Evolutionary conservation across 1,140 invertebrate species (phyloP).

Genomic region (Teleopsis dalmanni): DNA sequence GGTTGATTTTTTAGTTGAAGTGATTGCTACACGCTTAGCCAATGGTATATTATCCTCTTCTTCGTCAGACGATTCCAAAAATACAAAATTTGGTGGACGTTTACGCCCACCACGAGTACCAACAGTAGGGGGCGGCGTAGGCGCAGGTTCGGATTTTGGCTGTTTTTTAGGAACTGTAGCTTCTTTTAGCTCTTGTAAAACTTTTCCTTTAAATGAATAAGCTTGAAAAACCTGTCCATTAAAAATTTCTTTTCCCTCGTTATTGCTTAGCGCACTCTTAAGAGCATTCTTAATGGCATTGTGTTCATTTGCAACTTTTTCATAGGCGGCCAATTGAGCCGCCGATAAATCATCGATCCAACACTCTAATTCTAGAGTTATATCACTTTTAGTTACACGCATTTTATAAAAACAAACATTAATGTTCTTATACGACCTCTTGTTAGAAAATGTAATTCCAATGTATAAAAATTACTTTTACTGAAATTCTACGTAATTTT

Average conservation of each 20-base stretch:
- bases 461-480: too few species aligned
- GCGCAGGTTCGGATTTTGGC: slow-evolving; percentile 18
- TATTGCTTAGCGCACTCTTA: slow-evolving; percentile 50
- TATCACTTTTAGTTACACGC: slow-evolving; percentile 38
- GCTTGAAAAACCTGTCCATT: slow-evolving; percentile 54
- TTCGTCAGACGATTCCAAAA: slow-evolving; percentile 38
- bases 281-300: slow-evolving; percentile 53
- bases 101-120: slow-evolving; percentile 16
- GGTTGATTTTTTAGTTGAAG: slow-evolving; percentile 25
- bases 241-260: slow-evolving; percentile 54
- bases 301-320: slow-evolving; percentile 52
- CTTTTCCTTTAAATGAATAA: slow-evolving; percentile 44
- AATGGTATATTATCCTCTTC: slow-evolving; percentile 41
- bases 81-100: slow-evolving; percentile 28
- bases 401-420: too few species aligned
- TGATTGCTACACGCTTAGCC: slow-evolving; percentile 36
- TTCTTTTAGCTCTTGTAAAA: slow-evolving; percentile 37
- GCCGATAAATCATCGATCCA: slow-evolving; percentile 59
- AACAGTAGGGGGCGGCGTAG: not conserved
- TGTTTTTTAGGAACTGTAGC: slow-evolving; percentile 50
- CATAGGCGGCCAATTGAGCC: slow-evolving; percentile 50
- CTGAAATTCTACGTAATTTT: too few species aligned
- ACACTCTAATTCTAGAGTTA: slow-evolving; percentile 55
- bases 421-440: too few species aligned
- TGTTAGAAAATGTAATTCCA: too few species aligned